A percentile compares a stretch with the other conserved stretches of the same genome.
These are phyloP conservation scores for Hirudinaria manillensis DNA, from an alignment of 2,888 invertebrate species.

Conservation along the genomic window DNA sequence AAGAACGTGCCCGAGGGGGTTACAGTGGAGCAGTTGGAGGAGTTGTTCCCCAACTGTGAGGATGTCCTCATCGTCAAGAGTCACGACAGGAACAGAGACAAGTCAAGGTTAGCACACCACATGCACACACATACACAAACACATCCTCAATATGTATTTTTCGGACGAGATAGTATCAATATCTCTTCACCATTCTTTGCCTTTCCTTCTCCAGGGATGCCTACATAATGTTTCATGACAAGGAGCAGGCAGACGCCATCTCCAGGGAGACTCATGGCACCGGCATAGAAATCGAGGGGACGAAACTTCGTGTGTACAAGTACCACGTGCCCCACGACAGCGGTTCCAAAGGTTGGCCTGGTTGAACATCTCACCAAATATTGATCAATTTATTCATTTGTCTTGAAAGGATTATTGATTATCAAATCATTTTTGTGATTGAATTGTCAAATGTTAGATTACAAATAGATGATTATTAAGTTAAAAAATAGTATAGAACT, in stretches of 20 bases:
- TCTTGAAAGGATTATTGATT: not conserved
- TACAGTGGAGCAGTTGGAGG: slow-evolving; percentile 28
- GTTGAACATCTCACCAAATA: not conserved
- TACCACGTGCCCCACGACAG: slow-evolving; percentile 31
- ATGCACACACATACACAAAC: not conserved
- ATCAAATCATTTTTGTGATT: too few relatives aligned
- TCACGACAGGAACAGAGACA: slow-evolving; percentile 20
- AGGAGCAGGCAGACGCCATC: slow-evolving; percentile 17
- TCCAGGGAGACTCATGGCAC: slow-evolving; percentile 13
- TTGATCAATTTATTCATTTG: not conserved
- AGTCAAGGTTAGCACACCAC: slow-evolving; percentile 17
- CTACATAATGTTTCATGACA: slow-evolving; percentile 26
- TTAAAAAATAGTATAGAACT: too few relatives aligned
- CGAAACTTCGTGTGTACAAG: slow-evolving; percentile 29
- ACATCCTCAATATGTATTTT: too few relatives aligned
- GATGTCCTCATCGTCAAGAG: slow-evolving; percentile 24
- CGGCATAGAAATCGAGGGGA: slow-evolving; percentile 24
- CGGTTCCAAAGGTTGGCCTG: not conserved
- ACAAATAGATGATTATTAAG: too few relatives aligned
- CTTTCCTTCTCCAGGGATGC: slow-evolving; percentile 30
- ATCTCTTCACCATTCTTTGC: not conserved
- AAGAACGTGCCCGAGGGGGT: slow-evolving; percentile 28
- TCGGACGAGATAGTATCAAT: not conserved
- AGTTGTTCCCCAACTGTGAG: slow-evolving; percentile 29
- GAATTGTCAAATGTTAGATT: too few relatives aligned